phyloP scores from a whole-genome alignment of 2,113 vertebrate species.

The Amia ocellicauda region DNA sequence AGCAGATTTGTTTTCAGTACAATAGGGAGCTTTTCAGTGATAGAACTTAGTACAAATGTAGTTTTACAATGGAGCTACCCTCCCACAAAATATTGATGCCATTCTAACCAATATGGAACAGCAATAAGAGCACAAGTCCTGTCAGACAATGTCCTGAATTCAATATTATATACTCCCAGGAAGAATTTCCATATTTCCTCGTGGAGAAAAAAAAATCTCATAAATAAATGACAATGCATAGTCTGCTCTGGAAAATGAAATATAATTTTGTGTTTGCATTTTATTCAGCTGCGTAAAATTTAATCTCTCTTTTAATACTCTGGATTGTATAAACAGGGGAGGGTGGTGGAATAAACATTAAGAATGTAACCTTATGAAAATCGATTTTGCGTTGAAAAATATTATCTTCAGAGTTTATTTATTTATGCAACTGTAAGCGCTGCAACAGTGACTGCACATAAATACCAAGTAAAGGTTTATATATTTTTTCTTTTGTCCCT shows the following conservation, averaged over 20 bases:
- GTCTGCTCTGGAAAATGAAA: slow-evolving; percentile 81
- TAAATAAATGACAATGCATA: slow-evolving; percentile 95
- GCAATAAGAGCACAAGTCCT: slow-evolving; percentile 33
- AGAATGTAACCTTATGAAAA: slow-evolving; percentile 86
- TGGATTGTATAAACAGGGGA: slow-evolving; percentile 78
- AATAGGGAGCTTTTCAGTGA: slow-evolving; percentile 43
- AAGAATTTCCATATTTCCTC: slow-evolving; percentile 93
- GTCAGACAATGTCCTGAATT: slow-evolving; percentile 74
- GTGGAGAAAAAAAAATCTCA: slow-evolving; percentile 73
- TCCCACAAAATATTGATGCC: slow-evolving; percentile 20
- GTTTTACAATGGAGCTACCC: slow-evolving; percentile 15
- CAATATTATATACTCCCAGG: slow-evolving; percentile 84
- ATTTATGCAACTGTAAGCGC: slow-evolving; percentile 60
- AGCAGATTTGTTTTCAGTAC: slow-evolving; percentile 41
- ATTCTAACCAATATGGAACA: slow-evolving; percentile 18
- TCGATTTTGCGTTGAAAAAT: slow-evolving; percentile 82
- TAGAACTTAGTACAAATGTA: slow-evolving; percentile 36
- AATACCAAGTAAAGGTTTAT: slow-evolving; percentile 56
- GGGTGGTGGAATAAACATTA: slow-evolving; percentile 71
- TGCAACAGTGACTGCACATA: slow-evolving; percentile 48
- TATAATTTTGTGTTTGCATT: slow-evolving; percentile 94
- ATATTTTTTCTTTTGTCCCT: slow-evolving; percentile 51
- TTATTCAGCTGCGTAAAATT: slow-evolving; percentile 85
- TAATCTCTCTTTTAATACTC: slow-evolving; percentile 93
- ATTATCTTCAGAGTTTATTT: slow-evolving; percentile 67